A percentile compares a stretch with the other conserved stretches of the same genome.
These are phyloP conservation scores for Peromyscus aztecus DNA, from an alignment of 2,797 vertebrate species.

Conservation along the genomic window DNA sequence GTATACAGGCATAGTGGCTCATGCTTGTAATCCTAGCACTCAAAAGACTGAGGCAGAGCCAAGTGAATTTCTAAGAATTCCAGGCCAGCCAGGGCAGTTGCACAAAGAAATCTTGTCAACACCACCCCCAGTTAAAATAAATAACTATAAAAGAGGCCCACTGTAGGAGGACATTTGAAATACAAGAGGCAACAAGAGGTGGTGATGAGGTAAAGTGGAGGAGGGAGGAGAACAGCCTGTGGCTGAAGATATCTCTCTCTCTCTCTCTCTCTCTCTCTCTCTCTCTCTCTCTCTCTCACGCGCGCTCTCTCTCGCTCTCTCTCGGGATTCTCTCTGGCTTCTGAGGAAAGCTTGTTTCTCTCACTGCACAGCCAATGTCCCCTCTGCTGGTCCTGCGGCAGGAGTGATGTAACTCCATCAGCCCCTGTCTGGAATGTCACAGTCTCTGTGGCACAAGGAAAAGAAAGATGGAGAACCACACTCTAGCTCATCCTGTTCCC, in stretches of 20 bases:
- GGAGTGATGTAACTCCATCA: neutral
- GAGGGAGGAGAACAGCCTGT: neutral
- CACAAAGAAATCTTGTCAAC: neutral
- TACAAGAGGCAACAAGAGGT: neutral
- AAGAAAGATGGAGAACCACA: neutral
- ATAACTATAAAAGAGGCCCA: neutral
- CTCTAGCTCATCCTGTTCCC: neutral
- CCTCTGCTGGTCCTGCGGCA: neutral
- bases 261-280: too few relatives aligned
- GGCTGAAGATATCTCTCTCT: neutral
- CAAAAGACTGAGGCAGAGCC: neutral
- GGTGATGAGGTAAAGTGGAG: neutral
- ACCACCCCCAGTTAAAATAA: neutral
- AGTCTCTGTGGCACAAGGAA: neutral
- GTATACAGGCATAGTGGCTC: neutral
- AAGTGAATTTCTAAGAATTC: neutral
- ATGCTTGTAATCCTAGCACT: neutral
- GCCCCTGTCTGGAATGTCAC: neutral
- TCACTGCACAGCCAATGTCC: neutral
- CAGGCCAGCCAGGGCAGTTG: neutral
- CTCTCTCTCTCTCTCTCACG: too few relatives aligned
- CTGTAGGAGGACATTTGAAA: neutral
- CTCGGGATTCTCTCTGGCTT: neutral
- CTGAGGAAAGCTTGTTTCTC: neutral
- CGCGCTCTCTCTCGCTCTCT: too few relatives aligned